Base-by-base conservation (phyloP, 2,797 vertebrate genomes). In the Tangara arthus region DNA sequence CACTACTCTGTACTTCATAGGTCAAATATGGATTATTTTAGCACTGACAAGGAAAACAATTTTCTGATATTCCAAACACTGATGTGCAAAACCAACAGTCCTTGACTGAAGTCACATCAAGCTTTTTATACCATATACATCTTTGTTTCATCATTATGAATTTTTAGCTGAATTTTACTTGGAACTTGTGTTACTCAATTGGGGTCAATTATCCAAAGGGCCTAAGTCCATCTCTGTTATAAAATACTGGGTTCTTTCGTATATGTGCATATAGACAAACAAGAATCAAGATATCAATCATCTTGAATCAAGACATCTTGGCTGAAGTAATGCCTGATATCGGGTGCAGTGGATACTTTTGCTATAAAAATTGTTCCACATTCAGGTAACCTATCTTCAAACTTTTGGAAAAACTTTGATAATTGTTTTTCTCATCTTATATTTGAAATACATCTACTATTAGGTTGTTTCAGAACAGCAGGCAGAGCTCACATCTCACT, bases 191-290 rank as follows among this genome's bases (percentile, higher is more conserved):
- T 64, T 50, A 63, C 14, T 70, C 52, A 66, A 8, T 30, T 35
- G 32, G 10, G 17, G 27, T n/a, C 27, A 46, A 5, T 35, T 56
- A 60, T 27, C 32, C 27, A 64, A 75, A 75, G 27, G 27, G 47
- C 21, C 7, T 16, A 46, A 53, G 6, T 49, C 28, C 5, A 77
- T 4, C 55, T 68, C 24, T 17, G 8, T 13, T 17, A 61, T 27
- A 66, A 87, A 82, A 52, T n/a, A 71, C 10, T 9, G 6, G 34
- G 28, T 39, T 63, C 9, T 56, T 84, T 65, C 61, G 56, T 28
- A n/a, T 6, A 28, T 0, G 1, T 7, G 23, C 4, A 42, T 15
- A 16, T 1, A 84, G 15, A 34, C 4, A 65, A 64, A 76, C 1
- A 69, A 17, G 28, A 63, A 44, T 23, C 15, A 71, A 71, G 21